These are phyloP conservation scores for Sebastolobus altivelis DNA, from an alignment of 2,797 vertebrate species.

Conservation along the genomic window DNA sequence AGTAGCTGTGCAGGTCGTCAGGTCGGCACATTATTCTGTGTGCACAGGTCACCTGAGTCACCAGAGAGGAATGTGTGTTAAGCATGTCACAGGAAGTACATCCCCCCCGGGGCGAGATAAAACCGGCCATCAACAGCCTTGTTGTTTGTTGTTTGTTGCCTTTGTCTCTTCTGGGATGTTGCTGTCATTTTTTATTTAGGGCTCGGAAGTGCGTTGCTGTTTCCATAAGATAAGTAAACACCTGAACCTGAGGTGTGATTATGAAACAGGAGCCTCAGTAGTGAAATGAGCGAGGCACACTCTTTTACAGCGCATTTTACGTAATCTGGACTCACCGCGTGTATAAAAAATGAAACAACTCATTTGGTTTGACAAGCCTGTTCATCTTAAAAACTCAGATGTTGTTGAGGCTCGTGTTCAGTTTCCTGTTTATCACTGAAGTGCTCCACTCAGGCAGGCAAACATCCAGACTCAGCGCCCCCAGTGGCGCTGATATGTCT, in stretches of 20 bases:
- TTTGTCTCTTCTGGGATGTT: constrained; percentile 75
- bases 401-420: constrained; percentile 44
- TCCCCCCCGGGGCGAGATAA: constrained; percentile 74
- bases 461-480: constrained; percentile 74
- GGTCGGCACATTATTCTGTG: constrained; percentile 80
- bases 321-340: neutral
- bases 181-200: constrained; percentile 80
- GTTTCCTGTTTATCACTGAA: constrained; percentile 81
- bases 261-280: constrained; percentile 4
- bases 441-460: constrained; percentile 54
- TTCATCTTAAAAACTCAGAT: constrained; percentile 25
- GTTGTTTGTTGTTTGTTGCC: constrained; percentile 85
- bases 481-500: constrained; percentile 76
- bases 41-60: constrained; percentile 83
- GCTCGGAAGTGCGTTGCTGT: constrained; percentile 80
- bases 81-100: constrained; percentile 88
- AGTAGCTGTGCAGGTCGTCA: constrained; percentile 51
- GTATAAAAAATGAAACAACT: constrained; percentile 4
- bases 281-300: neutral
- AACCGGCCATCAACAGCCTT: constrained; percentile 79
- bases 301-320: neutral
- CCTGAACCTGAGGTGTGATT: constrained; percentile 73
- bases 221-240: constrained; percentile 80
- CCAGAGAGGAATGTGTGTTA: constrained; percentile 84
- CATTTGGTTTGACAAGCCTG: constrained; percentile 2